phyloP scores from a whole-genome alignment of 1,140 invertebrate genomes.

The Sitobion miscanthi region DNA sequence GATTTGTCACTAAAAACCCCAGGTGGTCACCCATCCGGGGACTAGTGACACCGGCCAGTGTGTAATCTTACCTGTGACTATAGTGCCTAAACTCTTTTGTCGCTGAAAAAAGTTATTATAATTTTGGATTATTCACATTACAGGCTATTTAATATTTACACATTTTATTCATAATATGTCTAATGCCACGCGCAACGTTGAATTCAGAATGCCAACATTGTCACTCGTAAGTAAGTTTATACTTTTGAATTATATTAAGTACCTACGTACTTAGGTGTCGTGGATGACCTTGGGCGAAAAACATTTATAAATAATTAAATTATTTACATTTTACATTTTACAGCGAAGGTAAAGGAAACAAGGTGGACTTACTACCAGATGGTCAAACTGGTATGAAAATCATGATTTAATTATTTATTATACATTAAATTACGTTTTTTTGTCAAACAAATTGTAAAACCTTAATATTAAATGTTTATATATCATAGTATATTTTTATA shows the following conservation, averaged over 20 bases:
- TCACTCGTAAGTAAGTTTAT: slow-evolving; percentile 16
- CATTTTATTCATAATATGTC: background rate
- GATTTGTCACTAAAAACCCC: too few species aligned
- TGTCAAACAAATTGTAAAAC: background rate
- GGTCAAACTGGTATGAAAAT: slow-evolving; percentile 45
- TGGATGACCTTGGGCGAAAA: background rate
- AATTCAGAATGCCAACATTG: background rate
- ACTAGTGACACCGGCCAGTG: too few species aligned
- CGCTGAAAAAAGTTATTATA: too few species aligned
- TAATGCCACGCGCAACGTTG: background rate
- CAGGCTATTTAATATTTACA: background rate
- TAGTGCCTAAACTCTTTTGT: too few species aligned
- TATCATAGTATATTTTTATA: background rate
- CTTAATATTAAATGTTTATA: background rate
- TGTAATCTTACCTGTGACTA: too few species aligned
- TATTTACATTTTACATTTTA: background rate
- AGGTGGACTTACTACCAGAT: slow-evolving; percentile 25
- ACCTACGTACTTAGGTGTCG: slow-evolving; percentile 17
- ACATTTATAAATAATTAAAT: slow-evolving; percentile 45
- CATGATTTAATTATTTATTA: slow-evolving; percentile 17
- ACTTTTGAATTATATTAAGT: slow-evolving; percentile 36
- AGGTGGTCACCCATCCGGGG: too few species aligned
- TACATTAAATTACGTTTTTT: background rate
- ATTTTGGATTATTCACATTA: background rate
- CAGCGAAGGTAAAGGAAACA: background rate